Percentiles rank a stretch among this genome's conserved stretches.
phyloP scores from a whole-genome alignment of 2,888 invertebrate species.

The Ecliptopera silaceata region DNA sequence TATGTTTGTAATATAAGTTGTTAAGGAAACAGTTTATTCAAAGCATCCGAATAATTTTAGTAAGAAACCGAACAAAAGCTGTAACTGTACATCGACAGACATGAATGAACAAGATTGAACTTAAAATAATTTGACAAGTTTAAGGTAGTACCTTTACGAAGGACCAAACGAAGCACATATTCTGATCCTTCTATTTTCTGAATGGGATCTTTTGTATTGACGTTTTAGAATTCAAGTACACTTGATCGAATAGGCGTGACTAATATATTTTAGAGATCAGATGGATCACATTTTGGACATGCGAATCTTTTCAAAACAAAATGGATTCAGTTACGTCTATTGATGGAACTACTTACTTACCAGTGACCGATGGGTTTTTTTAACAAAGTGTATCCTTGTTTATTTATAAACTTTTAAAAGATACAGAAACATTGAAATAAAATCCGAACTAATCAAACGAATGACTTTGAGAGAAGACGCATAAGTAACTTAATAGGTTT shows the following conservation, averaged over 20 bases:
- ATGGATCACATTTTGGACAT: conserved; percentile 37
- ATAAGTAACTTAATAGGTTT: conserved; percentile 4
- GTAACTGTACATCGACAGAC: conserved; percentile 23
- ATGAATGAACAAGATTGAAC: conserved; percentile 27
- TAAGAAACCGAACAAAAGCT: conserved; percentile 3
- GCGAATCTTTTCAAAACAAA: conserved; percentile 44
- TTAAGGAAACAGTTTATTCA: neutral
- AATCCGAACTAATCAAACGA: neutral
- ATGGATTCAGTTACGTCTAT: conserved; percentile 31
- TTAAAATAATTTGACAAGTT: conserved; percentile 41
- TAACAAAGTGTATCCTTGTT: conserved; percentile 9
- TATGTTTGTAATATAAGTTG: neutral
- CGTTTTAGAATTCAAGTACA: conserved; percentile 39
- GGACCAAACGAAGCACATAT: conserved; percentile 24
- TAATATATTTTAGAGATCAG: conserved; percentile 37
- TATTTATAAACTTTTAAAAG: neutral
- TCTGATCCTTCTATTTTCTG: conserved; percentile 16
- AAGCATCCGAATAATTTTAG: neutral
- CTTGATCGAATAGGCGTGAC: conserved; percentile 49
- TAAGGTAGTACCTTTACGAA: conserved; percentile 42
- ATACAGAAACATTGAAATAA: neutral
- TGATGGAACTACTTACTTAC: conserved; percentile 19
- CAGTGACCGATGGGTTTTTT: conserved; percentile 22
- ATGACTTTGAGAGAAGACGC: conserved; percentile 9
- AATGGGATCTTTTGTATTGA: conserved; percentile 34